phyloP scores from a whole-genome alignment of 2,888 invertebrate species.

The Cartodere bifasciata region DNA sequence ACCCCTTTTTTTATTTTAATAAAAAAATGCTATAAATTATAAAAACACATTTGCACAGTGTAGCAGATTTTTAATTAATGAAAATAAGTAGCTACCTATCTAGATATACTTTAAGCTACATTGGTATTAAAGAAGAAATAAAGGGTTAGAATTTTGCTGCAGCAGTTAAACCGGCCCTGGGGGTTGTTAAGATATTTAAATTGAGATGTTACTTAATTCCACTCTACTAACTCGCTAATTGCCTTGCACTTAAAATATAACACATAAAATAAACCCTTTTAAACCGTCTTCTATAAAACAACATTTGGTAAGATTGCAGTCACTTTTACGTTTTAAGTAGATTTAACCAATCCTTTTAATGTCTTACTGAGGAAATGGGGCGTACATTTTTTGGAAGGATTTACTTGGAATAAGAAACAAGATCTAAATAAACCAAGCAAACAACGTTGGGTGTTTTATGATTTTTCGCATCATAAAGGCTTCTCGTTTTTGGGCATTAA shows the following conservation, averaged over 20 bases:
- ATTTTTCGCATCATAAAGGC: too few relatives aligned
- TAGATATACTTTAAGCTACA: constrained; percentile 14
- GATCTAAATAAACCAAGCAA: too few relatives aligned
- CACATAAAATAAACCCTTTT: constrained; percentile 31
- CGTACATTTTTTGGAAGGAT: too few relatives aligned
- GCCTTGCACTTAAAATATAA: constrained; percentile 32
- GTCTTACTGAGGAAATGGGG: too few relatives aligned
- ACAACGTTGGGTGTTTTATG: too few relatives aligned
- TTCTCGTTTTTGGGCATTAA: too few relatives aligned
- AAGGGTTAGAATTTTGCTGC: constrained; percentile 17
- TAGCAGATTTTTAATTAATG: constrained; percentile 31
- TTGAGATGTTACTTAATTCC: constrained; percentile 36
- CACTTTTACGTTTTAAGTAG: too few relatives aligned
- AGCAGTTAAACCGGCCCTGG: constrained; percentile 14
- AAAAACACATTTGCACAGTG: constrained; percentile 25
- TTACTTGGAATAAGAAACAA: too few relatives aligned
- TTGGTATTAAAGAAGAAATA: constrained; percentile 15
- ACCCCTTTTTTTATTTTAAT: too few relatives aligned
- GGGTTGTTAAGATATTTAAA: constrained; percentile 34
- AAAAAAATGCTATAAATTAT: constrained; percentile 17
- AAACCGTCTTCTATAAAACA: constrained; percentile 12
- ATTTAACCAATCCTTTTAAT: too few relatives aligned
- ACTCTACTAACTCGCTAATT: constrained; percentile 36
- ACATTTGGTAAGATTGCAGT: too few relatives aligned
- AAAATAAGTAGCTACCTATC: constrained; percentile 24